Conservation (phyloP, 2,113 vertebrate genomes). For the Cercocebus atys region DNA sequence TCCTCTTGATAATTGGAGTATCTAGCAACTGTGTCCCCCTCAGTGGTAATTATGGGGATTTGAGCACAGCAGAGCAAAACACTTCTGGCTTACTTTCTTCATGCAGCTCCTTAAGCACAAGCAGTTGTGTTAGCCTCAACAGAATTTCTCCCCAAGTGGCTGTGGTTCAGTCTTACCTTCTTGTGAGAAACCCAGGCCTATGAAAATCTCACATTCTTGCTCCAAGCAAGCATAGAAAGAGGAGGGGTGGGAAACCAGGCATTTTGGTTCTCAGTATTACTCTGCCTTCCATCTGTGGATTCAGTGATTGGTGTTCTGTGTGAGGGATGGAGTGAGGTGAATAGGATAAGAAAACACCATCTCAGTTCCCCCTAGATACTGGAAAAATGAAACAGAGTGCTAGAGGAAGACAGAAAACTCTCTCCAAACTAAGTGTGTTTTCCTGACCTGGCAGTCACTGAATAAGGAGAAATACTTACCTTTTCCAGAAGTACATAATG, state of each 20-base stretch:
- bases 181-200: not conserved
- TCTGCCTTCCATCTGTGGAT: not conserved
- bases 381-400: not conserved
- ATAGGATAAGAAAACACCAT: not conserved
- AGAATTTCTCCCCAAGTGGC: not conserved
- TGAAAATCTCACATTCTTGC: not conserved
- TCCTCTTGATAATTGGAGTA: not conserved
- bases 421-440: not conserved
- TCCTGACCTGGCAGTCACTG: not conserved
- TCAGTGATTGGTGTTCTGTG: not conserved
- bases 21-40: not conserved
- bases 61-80: not conserved
- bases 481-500: slow-evolving; percentile 85
- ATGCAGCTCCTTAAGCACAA: not conserved
- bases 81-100: not conserved
- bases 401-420: not conserved
- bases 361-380: not conserved
- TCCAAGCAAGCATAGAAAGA: not conserved
- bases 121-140: not conserved
- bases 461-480: slow-evolving; percentile 64
- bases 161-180: not conserved
- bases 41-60: not conserved
- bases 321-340: not conserved
- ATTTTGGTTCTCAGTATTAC: not conserved
- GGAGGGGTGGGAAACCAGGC: not conserved